Evolutionary conservation across 2,797 vertebrate genomes (phyloP), one percentile per base, ranked within the genome.

Genomic region (Neostethus bicornis): DNA sequence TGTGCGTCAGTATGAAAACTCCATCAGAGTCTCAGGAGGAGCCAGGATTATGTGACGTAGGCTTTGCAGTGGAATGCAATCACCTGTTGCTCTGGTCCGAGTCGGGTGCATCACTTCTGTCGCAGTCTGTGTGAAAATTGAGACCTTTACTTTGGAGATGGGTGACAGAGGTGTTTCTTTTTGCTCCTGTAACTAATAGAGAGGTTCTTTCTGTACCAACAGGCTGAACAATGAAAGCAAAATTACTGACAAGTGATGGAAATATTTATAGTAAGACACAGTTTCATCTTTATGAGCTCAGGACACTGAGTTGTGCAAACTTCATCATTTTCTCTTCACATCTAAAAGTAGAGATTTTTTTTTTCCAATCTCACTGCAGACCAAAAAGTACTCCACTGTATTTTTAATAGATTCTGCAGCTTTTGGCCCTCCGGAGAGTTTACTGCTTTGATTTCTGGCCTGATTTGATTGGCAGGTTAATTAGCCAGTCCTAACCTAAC

Each of bases 381-480:
- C 1, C 10, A 11, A 21, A n/a, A 17, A 5, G 4, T 10, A 5
- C 41, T 41, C 13, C n/a, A 13, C 26, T 32, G 17, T 32, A 11
- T 46, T 7, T 54, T 0, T 21, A 12, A 21, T 6, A 12, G 38
- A 21, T 3, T 39, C 7, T 35, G 50, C 3, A 42, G 57, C 29
- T 51, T 58, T 51, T 50, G 17, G 26, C 31, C 11, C 32, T 34
- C 32, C 28, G 21, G 52, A 68, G 53, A 31, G 26, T 31, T n/a
- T 26, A 10, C 2, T 3, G 21, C 39, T 16, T 45, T 32, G 37
- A 37, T 41, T 53, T 54, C 53, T 61, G 51, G 34, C 48, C 43
- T 42, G 17, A 31, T 75, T 68, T 85, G 83, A 88, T 70, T 87
- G 86, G 70, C 84, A 83, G 70, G 55, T 83, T 81, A 81, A 84